These are phyloP conservation scores for Protobothrops flavoviridis DNA, from an alignment of 2,113 vertebrate genomes.

Conservation along the genomic window DNA sequence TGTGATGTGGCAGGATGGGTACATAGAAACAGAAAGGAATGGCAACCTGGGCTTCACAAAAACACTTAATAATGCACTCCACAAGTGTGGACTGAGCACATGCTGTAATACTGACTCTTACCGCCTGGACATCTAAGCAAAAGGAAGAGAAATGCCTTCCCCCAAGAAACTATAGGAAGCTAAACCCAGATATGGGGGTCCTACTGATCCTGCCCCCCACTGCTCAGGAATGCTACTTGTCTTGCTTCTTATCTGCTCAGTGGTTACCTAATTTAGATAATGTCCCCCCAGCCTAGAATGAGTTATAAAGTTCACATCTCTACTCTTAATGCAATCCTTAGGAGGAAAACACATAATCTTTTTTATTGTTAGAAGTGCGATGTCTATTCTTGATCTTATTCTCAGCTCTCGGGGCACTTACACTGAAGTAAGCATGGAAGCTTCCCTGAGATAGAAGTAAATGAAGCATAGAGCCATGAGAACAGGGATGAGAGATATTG, in stretches of 20 bases:
- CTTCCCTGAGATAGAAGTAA: neutral
- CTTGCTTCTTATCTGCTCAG: neutral
- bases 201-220: neutral
- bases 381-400: neutral
- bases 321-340: neutral
- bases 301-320: neutral
- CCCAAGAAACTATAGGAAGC: neutral
- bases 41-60: neutral
- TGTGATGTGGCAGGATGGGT: neutral
- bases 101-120: neutral
- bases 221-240: neutral
- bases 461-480: neutral
- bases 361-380: neutral
- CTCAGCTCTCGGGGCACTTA: neutral
- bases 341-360: neutral
- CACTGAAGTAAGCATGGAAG: neutral
- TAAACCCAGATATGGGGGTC: neutral
- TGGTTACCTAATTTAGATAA: neutral
- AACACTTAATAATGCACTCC: neutral
- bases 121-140: neutral
- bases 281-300: neutral
- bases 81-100: neutral
- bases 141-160: neutral
- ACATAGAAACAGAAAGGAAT: neutral
- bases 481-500: neutral